These are phyloP conservation scores for Eugnorisma glareosa DNA, from an alignment of 2,888 invertebrate species.

Conservation along the genomic window DNA sequence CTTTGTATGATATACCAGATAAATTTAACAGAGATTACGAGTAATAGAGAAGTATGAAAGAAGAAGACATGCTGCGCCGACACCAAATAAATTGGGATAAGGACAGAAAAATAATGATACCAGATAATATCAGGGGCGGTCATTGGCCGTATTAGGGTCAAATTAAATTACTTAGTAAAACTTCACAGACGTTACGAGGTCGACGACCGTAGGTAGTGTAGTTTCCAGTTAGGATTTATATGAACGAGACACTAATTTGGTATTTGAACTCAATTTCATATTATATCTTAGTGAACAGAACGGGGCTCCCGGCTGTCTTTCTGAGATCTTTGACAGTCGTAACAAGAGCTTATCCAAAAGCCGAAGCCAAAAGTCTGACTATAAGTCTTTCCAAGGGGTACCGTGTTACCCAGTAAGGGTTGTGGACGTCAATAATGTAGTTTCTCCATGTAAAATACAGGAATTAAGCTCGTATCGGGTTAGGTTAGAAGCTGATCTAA, in stretches of 20 bases:
- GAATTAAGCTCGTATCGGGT: too few species aligned
- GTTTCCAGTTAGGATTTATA: neutral
- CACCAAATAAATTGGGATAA: neutral
- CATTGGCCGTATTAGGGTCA: neutral
- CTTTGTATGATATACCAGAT: neutral
- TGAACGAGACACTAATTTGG: neutral
- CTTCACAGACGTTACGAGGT: neutral
- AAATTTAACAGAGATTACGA: neutral
- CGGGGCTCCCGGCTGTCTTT: neutral
- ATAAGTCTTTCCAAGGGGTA: neutral
- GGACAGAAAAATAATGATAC: too few species aligned
- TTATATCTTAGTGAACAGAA: neutral
- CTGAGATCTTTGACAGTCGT: neutral
- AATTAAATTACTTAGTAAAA: neutral
- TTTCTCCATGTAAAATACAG: too few species aligned
- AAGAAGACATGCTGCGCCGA: neutral
- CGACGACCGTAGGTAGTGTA: neutral
- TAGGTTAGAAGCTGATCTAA: too few species aligned
- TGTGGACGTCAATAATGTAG: too few species aligned
- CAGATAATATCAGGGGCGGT: neutral
- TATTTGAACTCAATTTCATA: neutral
- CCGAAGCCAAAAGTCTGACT: neutral
- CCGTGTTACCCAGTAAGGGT: neutral
- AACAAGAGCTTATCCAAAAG: neutral
- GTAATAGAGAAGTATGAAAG: neutral